These are phyloP conservation scores for Istiophorus platypterus DNA, from an alignment of 2,113 vertebrate species.

Conservation along the genomic window DNA sequence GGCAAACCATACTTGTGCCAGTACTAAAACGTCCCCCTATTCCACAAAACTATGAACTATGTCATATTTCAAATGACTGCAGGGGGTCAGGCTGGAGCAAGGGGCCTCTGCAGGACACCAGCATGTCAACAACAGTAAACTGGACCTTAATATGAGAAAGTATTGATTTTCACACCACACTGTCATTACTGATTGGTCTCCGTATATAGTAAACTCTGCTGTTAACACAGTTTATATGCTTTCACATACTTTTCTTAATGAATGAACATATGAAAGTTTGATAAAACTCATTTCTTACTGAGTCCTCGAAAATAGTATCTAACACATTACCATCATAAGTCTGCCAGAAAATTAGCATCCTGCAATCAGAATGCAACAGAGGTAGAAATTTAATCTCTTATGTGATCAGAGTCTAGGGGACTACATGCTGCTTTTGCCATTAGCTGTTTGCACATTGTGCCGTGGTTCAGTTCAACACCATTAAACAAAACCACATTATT, in stretches of 20 bases:
- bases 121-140: conserved; percentile 25
- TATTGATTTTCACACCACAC: background rate
- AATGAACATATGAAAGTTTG: background rate
- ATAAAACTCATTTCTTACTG: too few species aligned
- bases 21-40: too few species aligned
- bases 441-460: conserved; percentile 50
- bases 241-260: background rate
- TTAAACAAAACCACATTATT: conserved; percentile 55
- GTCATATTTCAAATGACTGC: too few species aligned
- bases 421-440: conserved; percentile 55
- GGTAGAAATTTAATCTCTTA: conserved; percentile 32
- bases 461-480: conserved; percentile 61
- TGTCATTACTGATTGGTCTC: background rate
- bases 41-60: too few species aligned
- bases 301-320: background rate
- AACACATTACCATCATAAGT: background rate
- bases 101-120: conserved; percentile 19
- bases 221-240: background rate
- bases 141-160: conserved; percentile 3
- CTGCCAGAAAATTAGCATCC: conserved; percentile 29
- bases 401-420: conserved; percentile 46
- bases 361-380: conserved; percentile 22
- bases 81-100: conserved; percentile 19
- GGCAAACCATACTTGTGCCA: too few species aligned
- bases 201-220: background rate